Conservation (phyloP, 1,140 invertebrate species). For the Diorhabda sublineata region DNA sequence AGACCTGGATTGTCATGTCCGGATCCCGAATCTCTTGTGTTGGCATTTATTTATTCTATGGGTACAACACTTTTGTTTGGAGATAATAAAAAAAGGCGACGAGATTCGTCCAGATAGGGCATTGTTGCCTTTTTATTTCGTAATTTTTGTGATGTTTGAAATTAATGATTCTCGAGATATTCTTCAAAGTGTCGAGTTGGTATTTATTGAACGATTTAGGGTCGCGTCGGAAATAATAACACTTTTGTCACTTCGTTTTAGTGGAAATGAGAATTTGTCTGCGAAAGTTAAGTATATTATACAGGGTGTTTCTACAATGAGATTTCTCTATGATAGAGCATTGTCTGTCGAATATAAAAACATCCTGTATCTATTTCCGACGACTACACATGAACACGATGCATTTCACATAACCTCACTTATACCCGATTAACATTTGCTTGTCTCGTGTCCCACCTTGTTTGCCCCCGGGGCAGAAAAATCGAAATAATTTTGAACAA, state of each 20-base stretch:
- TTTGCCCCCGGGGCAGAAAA: no score
- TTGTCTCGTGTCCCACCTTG: no score
- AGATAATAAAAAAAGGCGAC: conserved; percentile 11
- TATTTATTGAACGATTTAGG: conserved; percentile 3
- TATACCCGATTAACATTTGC: no score
- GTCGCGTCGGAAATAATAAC: background rate
- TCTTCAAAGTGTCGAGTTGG: background rate
- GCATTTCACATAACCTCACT: no score
- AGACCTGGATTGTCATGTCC: conserved; percentile 29
- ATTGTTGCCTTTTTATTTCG: conserved; percentile 12
- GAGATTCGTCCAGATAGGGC: conserved; percentile 7
- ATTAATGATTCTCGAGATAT: conserved; percentile 2
- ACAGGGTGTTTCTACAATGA: no score
- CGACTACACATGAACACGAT: no score
- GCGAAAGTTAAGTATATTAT: background rate
- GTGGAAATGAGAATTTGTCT: background rate
- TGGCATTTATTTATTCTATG: conserved; percentile 28
- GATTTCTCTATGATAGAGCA: no score
- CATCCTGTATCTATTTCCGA: no score
- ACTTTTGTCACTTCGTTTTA: background rate
- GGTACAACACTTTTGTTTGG: conserved; percentile 19
- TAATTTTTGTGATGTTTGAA: conserved; percentile 8
- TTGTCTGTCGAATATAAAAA: no score
- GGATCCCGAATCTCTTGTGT: conserved; percentile 20
- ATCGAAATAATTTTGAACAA: no score